Evolutionary conservation across 2,888 invertebrate genomes (phyloP), one percentile per base, ranked within the genome.

Genomic region (Cyclophora albipunctata): DNA sequence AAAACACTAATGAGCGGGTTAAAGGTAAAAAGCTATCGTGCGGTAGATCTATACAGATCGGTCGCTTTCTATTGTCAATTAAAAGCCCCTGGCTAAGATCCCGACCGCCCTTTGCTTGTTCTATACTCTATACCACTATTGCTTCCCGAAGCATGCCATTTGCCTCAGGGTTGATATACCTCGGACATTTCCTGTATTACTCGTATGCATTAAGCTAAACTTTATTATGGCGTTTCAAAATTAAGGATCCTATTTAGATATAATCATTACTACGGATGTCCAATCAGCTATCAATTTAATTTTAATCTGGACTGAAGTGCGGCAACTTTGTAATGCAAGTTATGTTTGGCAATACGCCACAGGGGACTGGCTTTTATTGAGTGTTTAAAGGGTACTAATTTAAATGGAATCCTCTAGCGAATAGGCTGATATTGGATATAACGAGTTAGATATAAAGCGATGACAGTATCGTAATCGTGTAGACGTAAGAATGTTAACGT

Each of bases 131-230:
- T 70, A 76, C 75, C 75, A 71, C 73, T 75, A 83, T 82, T 83
- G 81, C 79, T 81, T 78, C 73, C 78, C 81, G 75, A 77, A 78
- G 75, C 77, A 78, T 74, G 75, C 77, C 73, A 71, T 74, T 63
- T 67, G 84, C 87, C 85, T 75, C 73, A 66, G 82, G 86, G 78
- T 76, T 71, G 74, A 78, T 81, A 77, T 75, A 64, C 75, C 73
- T 75, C 71, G 65, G 79, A 81, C 81, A 70, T 85, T 86, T 87
- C 86, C 86, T 86, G 84, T 81, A 84, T 84, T 78, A 77, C 75
- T 70, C 72, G 76, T 76, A 71, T 78, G 74, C 72, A 71, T 71
- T 75, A 67, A 74, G 75, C 74, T 73, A 71, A 74, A 75, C 75
- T 71, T 75, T 73, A 76, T 77, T 75, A 73, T 71, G 69, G 69